Percentiles rank a stretch among this genome's conserved stretches.
These are phyloP conservation scores for Anisognathus igniventris DNA, from an alignment of 2,797 vertebrate species.

Conservation along the genomic window DNA sequence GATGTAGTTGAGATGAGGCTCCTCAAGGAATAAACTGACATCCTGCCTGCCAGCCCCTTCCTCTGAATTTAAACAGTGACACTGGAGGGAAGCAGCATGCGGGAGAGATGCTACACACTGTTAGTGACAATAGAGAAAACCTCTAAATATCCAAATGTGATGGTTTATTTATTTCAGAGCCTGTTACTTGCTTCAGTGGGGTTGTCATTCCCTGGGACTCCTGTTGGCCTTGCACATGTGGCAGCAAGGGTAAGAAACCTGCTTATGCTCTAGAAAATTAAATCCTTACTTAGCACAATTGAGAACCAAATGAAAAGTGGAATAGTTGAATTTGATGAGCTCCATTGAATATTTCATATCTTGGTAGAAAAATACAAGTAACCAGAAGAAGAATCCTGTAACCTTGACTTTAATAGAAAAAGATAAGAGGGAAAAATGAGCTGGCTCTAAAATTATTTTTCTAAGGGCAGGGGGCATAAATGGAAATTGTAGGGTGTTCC, in stretches of 20 bases:
- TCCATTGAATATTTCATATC: background rate
- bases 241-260: background rate
- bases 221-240: background rate
- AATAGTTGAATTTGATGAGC: background rate
- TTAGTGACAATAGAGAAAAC: background rate
- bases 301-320: background rate
- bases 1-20: background rate
- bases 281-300: background rate
- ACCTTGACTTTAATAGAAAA: background rate
- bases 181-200: background rate
- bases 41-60: background rate
- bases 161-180: background rate
- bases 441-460: background rate
- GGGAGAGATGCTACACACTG: background rate
- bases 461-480: background rate
- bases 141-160: background rate
- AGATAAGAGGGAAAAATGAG: background rate
- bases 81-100: background rate
- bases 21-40: background rate
- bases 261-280: background rate
- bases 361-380: background rate
- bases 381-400: background rate
- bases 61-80: background rate
- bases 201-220: background rate
- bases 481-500: background rate